These are phyloP conservation scores for Acipenser transmontanus DNA, from an alignment of 2,797 vertebrate genomes.

Conservation along the genomic window DNA sequence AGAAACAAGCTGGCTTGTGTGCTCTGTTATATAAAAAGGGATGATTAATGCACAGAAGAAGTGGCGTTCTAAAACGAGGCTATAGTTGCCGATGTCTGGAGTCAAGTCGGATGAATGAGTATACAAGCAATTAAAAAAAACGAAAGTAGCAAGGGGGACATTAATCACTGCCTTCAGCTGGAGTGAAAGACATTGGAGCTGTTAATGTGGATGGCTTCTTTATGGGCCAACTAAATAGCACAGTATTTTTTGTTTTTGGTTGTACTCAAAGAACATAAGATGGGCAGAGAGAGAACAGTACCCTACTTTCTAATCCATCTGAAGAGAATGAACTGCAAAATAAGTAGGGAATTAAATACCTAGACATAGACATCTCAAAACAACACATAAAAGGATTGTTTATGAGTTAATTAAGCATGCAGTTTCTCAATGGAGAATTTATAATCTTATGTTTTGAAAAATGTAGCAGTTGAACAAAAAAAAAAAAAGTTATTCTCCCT, in stretches of 20 bases:
- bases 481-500: no score
- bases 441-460: no score
- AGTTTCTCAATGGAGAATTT: no score
- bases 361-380: no score
- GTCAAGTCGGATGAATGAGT: conserved; percentile 56
- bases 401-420: no score
- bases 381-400: no score
- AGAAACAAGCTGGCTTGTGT: conserved; percentile 55
- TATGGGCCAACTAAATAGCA: conserved; percentile 14
- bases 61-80: conserved; percentile 54
- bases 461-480: no score
- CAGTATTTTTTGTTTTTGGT: conserved; percentile 3
- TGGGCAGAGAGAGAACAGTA: background rate
- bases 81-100: conserved; percentile 38
- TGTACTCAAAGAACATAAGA: background rate
- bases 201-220: conserved; percentile 10
- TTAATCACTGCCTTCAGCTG: conserved; percentile 57
- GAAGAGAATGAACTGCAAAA: no score
- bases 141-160: conserved; percentile 54
- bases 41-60: conserved; percentile 66
- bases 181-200: conserved; percentile 21
- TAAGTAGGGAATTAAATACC: no score
- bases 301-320: no score
- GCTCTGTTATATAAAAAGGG: conserved; percentile 69
- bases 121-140: conserved; percentile 40